Base-by-base conservation (phyloP, 2,113 vertebrate species). In the Tachycineta bicolor region DNA sequence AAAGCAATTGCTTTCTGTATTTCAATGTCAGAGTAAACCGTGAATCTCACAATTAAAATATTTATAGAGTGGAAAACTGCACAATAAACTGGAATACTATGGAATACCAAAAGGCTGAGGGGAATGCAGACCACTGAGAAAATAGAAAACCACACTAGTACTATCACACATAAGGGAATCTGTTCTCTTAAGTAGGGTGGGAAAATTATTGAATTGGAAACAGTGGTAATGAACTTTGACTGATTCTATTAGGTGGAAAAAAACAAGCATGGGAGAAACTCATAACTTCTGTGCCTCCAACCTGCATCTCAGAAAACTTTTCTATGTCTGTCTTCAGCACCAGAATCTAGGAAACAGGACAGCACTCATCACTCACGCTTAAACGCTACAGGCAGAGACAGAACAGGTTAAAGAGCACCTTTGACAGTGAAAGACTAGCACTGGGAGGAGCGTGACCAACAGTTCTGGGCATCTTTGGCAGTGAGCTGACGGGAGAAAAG, bases 401-500 rank as follows among this genome's bases (percentile, higher is more conserved):
- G 44, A 49, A 37, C 16, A 74, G 53, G 41, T 25, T 55, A n/a
- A 62, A 52, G 12, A 50, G 23, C 59, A 26, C 6, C 41, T 76
- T 20, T 22, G 50, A 15, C 20, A 47, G 49, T 1, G 43, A 41
- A 3, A 68, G 34, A 64, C 22, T n/a, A 58, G 23, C 26, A 22
- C 0, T 1, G n/a, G 46, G 56, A n/a, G 37, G 71, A 80, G 67
- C 22, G 37, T 0, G 18, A 34, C 8, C 47, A 64, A 10, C 22
- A 29, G 10, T 49, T 83, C 55, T 37, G 52, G 1, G 0, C 13
- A 10, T 26, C 17, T 25, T 26, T 12, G 2, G 31, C 3, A 2
- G 39, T 15, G 55, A 89, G n/a, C 25, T 53, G 49, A 29, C 37
- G 43, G 46, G 24, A 91, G 59, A 58, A 80, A 96, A 79, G 9